Evolutionary conservation across 2,888 invertebrate genomes (phyloP), one percentile per base, ranked within the genome.

Genomic region (Tetheella fluctuosa): DNA sequence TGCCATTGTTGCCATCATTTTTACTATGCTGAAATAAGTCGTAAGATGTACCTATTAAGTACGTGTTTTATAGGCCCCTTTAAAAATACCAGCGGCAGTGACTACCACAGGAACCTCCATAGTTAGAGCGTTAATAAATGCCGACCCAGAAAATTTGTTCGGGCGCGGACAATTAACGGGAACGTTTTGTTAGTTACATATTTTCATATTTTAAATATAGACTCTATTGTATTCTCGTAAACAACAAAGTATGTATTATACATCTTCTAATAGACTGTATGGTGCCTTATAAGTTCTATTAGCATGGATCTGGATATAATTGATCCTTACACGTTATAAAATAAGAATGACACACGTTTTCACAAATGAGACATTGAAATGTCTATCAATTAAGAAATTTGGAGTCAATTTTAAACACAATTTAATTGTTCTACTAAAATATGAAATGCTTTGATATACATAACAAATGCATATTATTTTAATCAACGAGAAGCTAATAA

Each of bases 81-180:
- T 42, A 63, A 68, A 74, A 67, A 68, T 68, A 70, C 60, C 63
- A 69, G 63, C 68, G 64, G 64, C 64, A 69, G 74, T 78, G 82
- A 81, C 76, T 81, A 80, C 79, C 69, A 59, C 67, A 64, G 64
- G 62, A 70, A 65, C 68, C 71, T 71, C 70, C 66, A 62, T 64
- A 68, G 69, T 75, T 67, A 63, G 70, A 74, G 72, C 69, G 76
- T 73, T 85, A 86, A 84, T 81, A 83, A 83, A 82, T 76, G 64
- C 79, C 76, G 83, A 80, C 82, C 85, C 77, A 84, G 81, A 85
- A 85, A 83, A 74, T 81, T 78, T 74, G 75, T 80, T 80, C 73
- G 70, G 70, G 67, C 69, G 64, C 74, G 74, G 86, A 83, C 83
- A 88, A 89, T 88, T 86, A 89, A 84, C 84, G 71, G 72, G 71